Base-by-base conservation (phyloP, 1,140 invertebrate genomes). In the Paracyclopina nana region DNA sequence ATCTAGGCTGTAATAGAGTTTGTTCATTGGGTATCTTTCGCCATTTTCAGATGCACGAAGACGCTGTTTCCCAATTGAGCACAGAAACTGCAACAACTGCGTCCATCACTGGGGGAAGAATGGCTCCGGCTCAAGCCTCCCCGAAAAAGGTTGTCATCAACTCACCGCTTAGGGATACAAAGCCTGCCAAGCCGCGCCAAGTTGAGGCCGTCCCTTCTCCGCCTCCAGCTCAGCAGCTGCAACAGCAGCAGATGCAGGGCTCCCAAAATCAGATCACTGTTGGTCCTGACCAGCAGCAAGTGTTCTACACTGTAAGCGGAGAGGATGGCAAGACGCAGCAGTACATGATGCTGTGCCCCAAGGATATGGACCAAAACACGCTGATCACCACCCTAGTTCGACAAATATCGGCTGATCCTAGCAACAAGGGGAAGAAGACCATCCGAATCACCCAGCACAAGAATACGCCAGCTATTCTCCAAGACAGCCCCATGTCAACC, bases 311-410 rank as follows among this genome's bases (percentile, higher is more conserved):
- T 4, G 48, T 50, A 3, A 50, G 29, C 9, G 12, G 12, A 11
- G 48, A 50, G 14, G 29, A 50, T 38, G 48, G 48, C 26, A 30
- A 50, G 2, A 18, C 48, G 12, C 48, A 50, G 48, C 25, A 27
- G 9, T 50, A 50, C 28, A 50, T 50, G 48, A 50, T 50, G 48
- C 16, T 50, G 25, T 50, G 48, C 25, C 29, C 48, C 25, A 50
- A 50, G 30, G 18, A 20, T 40, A 30, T 50, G 29, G 48, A 50
- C 38, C 48, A 50, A 22, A 41, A 50, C 28, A 31, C 34, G 14
- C 30, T 50, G 29, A 50, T 50, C 16, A n/a, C 18, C 12, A 50
- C 48, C 30, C 30, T 50, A 20, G 29, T 50, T 16, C 31, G 38
- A 24, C 25, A 50, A 6, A 50, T 50, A 11, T 42, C 48, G 8